Evolutionary conservation across 2,888 invertebrate genomes (phyloP), one percentile per base, ranked within the genome.

Genomic region (Apantesis nais): DNA sequence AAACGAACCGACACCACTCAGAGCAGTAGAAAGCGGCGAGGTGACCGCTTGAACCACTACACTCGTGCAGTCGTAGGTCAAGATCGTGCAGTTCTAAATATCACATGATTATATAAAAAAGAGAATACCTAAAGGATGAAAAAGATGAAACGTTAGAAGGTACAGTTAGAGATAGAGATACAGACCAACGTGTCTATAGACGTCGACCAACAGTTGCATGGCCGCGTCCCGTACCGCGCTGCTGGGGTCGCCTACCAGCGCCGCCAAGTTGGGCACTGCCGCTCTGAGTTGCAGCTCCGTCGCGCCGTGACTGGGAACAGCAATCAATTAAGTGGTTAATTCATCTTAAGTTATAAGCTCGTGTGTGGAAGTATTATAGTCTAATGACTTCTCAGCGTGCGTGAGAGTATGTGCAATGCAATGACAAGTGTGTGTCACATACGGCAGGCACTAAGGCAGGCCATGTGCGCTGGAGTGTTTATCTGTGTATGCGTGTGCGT

Each of bases 151-250:
- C 3, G 44, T 4, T 1, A 9, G 5, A 8, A n/a, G 48, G 11
- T 22, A 19, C 16, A 52, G 29, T 11, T 14, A 8, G 14, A 44
- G 25, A 16, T 31, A 12, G 3, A 25, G 41, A 64, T 58, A 91
- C 95, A 87, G 58, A 86, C 98, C 98, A 68, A 99, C 98, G 92
- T 99, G 98, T 86, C 98, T 96, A 90, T 99, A 99, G 62, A 99
- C 97, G 88, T 99, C 98, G 58, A 98, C 97, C 65, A 99, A 91
- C 14, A 99, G 97, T 82, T 96, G 97, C 88, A 97, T 96, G 7
- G 99, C 98, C 8, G 98, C 97, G 89, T 99, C 99, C 29, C 99
- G 94, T 11, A 99, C 99, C 65, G 97, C 96, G 48, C 97, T 96
- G 80, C 97, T 98, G 9, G 98, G 98, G 95, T 99, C 99, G 1